Evolutionary conservation across 2,888 invertebrate species (phyloP), one percentile per base, ranked within the genome.

Genomic region (Thymelicus sylvestris): DNA sequence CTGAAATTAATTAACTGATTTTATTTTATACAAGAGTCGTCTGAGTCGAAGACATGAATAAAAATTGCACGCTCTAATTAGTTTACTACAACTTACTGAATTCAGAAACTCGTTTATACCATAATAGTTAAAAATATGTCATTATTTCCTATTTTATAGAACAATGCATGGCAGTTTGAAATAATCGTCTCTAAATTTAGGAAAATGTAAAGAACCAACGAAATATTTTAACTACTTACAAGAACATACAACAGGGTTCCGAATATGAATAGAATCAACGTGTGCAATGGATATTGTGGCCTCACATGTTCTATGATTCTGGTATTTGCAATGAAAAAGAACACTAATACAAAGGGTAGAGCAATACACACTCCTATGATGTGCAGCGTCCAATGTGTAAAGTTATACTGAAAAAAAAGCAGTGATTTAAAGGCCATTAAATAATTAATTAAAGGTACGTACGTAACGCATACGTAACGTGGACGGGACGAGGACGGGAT

Each of bases 311-410:
- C n/a, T 50, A 50, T 50, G 50, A 10, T 15, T 50, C 50, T 41
- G 2, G 5, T 6, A 0, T 50, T 8, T 50, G 50, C 15, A 2
- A 50, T 15, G n/a, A 50, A 4, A 15, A 6, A 50, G n/a, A 50
- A 15, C 6, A 0, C 15, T 50, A 7, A 5, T 50, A 15, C 15
- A 7, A 50, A 15, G 2, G 50, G 12, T 75, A 61, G 7, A 74
- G 74, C 6, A 82, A 0, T 0, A 76, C 1, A 80, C 81, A 0
- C 70, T 63, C 0, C 81, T 5, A 87, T 64, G 6, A 86, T 61
- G 52, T 81, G 86, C 0, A 88, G 41, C 19, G 81, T 55, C 70
- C 66, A 84, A 31, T 73, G 73, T 3, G 87, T 88, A 72, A 88
- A 88, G 67, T 88, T 87, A 12, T 55, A 65, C 52, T 65, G 55